Base-by-base conservation (phyloP, 1,140 invertebrate species). In the Apis cerana region DNA sequence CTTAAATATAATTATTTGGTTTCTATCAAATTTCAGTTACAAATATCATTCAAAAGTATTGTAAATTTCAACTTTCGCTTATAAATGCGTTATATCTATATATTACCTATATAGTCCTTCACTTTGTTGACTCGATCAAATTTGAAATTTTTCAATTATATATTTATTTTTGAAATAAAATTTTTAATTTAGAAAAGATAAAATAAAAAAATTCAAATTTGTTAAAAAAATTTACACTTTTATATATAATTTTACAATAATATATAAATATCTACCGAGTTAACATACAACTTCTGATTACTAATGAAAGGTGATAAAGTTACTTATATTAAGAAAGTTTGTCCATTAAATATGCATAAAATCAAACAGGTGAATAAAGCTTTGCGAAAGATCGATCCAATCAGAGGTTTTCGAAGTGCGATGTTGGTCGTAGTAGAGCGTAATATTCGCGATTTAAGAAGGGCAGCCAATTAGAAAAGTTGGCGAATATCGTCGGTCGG, bases 281-380 rank as follows among this genome's bases (percentile, higher is more conserved):
- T 13, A 64, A 9, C 13, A n/a, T 17, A 4, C 52, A 52, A 75
- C 17, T 43, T 43, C 33, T 17, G 17, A 3, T 54, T 12, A 68
- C 15, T 43, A 5, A 54, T 19, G 19, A 7, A 21, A 33, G 19
- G 1, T 13, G 52, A 9, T 58, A 50, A 56, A 17, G 15, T 82
- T 68, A 17, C 54, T 33, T 13, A 15, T n/a, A 81, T 64, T 5
- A 8, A 19, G 43, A 69, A 76, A 59, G 23, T 69, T 82, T n/a
- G 54, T 76, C 27, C 21, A 23, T 82, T 19, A 82, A 69, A 82
- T 76, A 61, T 76, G 80, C 80, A 76, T 82, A 76, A 82, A 76
- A 82, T 82, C 80, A 76, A 76, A 82, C 74, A 82, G 74, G 74
- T 82, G 80, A 82, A 82, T 82, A 50, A 82, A 82, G 75, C 67